phyloP scores from a whole-genome alignment of 2,797 vertebrate genomes.

The Xerus rutilus region DNA sequence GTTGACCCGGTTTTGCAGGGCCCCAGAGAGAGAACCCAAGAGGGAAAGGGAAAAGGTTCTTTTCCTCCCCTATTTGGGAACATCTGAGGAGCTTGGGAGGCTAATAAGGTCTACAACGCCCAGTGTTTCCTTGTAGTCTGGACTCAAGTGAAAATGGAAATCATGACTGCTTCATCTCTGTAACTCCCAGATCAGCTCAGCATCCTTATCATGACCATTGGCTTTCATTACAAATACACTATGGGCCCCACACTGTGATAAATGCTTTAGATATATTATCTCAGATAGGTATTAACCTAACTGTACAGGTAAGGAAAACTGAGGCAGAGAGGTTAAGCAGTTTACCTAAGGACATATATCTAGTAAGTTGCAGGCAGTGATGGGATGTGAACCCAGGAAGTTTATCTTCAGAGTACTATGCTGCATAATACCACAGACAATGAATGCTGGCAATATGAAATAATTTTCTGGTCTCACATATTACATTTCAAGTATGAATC shows the following conservation, averaged over 20 bases:
- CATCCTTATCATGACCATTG: not conserved
- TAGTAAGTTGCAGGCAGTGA: not conserved
- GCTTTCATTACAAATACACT: not conserved
- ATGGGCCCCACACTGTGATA: fast-evolving
- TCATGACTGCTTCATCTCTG: not conserved
- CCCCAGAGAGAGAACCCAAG: not conserved
- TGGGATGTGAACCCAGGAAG: not conserved
- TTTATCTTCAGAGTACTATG: not conserved
- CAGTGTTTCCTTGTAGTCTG: not conserved
- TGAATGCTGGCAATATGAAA: not conserved
- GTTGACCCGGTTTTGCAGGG: not conserved
- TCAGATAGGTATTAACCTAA: not conserved
- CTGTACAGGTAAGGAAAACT: not conserved
- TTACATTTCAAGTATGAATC: not conserved
- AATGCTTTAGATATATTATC: not conserved
- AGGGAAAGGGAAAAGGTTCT: not conserved
- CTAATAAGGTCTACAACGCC: not conserved
- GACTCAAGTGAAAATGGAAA: not conserved
- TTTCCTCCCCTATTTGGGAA: not conserved
- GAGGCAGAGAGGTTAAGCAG: not conserved
- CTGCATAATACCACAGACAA: not conserved
- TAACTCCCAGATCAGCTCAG: not conserved
- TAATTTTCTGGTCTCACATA: not conserved
- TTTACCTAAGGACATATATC: not conserved
- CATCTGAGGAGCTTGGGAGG: not conserved